phyloP scores from a whole-genome alignment of 2,888 invertebrate species.

The Clivina fossor region DNA sequence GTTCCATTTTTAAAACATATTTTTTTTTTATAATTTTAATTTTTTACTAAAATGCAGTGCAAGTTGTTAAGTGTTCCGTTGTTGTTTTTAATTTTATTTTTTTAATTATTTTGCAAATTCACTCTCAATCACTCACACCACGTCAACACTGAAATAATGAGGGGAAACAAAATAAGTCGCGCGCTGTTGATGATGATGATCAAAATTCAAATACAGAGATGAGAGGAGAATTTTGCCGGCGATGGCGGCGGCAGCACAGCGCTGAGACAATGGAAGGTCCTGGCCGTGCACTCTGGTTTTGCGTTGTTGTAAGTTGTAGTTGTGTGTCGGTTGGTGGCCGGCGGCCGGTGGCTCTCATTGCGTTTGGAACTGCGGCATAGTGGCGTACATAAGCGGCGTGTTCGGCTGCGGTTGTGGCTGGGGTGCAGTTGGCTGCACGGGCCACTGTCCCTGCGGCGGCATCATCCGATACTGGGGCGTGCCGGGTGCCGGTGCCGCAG shows the following conservation, averaged over 20 bases:
- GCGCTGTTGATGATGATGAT: conserved; percentile 9
- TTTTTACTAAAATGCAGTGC: conserved; percentile 33
- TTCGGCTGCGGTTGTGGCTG: conserved; percentile 57
- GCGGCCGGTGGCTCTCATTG: conserved; percentile 62
- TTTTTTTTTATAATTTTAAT: conserved; percentile 13
- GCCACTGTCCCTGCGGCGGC: conserved; percentile 53
- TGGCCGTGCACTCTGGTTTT: too few relatives aligned
- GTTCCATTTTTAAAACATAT: conserved; percentile 28
- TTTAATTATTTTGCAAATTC: too few relatives aligned
- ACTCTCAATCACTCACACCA: conserved; percentile 29
- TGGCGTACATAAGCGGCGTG: conserved; percentile 67
- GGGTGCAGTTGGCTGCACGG: conserved; percentile 44
- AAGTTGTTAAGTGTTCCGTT: conserved; percentile 30
- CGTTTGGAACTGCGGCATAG: conserved; percentile 83
- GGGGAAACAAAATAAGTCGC: conserved; percentile 23
- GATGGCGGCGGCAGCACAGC: conserved; percentile 22
- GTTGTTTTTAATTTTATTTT: too few relatives aligned
- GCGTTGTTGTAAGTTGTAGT: background rate
- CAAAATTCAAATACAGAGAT: conserved; percentile 14
- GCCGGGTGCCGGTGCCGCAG: conserved; percentile 59
- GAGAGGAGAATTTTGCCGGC: conserved; percentile 13
- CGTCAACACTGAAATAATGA: conserved; percentile 29
- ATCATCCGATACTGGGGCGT: conserved; percentile 54
- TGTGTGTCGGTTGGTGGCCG: conserved; percentile 2
- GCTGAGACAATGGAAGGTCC: background rate